Percentiles rank a stretch among this genome's conserved stretches.
Evolutionary conservation across 1,140 invertebrate genomes (phyloP).

Genomic region (Megathymus violae): DNA sequence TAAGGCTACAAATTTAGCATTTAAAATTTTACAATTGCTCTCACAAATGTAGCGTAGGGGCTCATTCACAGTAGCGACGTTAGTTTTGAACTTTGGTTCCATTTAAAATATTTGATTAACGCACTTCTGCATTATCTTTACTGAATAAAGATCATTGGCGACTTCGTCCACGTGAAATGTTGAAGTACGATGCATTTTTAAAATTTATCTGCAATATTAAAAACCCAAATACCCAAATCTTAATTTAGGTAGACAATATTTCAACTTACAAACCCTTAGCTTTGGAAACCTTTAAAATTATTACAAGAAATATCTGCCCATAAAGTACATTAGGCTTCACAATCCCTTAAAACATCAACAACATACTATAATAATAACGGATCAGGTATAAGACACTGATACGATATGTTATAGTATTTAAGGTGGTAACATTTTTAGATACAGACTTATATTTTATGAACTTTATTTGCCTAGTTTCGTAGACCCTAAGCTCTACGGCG

Average conservation of each 20-base stretch:
- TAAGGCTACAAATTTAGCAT: constrained; percentile 71
- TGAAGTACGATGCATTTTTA: too few relatives aligned
- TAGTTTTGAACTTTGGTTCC: constrained; percentile 27
- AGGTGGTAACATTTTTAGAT: not conserved
- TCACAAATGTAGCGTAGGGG: constrained; percentile 61
- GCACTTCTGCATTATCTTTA: not conserved
- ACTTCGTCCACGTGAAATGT: not conserved
- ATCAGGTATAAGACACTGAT: too few relatives aligned
- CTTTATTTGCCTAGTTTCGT: not conserved
- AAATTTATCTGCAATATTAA: too few relatives aligned
- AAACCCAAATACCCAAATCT: too few relatives aligned
- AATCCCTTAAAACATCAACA: too few relatives aligned
- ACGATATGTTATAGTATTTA: too few relatives aligned
- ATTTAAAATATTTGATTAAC: constrained; percentile 2
- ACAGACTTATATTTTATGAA: not conserved
- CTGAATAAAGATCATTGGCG: not conserved
- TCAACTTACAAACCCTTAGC: too few relatives aligned
- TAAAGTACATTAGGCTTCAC: too few relatives aligned
- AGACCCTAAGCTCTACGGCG: not conserved
- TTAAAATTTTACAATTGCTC: constrained; percentile 59
- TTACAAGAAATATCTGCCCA: too few relatives aligned
- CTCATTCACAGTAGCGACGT: constrained; percentile 37
- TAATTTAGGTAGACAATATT: too few relatives aligned
- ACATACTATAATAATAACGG: too few relatives aligned
- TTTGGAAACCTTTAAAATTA: too few relatives aligned